Conservation (phyloP, 1,140 invertebrate genomes). For the Tribolium madens region DNA sequence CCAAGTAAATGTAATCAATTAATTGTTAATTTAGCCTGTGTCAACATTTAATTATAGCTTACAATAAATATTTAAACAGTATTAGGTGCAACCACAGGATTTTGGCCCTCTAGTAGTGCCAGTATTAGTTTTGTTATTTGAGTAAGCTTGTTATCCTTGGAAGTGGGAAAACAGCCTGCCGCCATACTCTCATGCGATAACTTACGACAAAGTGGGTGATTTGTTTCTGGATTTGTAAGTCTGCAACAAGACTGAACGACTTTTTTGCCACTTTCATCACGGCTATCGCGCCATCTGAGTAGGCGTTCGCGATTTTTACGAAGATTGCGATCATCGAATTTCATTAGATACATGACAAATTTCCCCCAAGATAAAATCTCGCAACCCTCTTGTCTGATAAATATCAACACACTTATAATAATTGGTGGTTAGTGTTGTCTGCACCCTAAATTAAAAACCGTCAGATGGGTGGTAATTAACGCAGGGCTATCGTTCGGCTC, state of each 20-base stretch:
- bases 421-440: too few relatives aligned
- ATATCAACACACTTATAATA: too few relatives aligned
- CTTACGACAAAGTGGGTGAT: conserved; percentile 43
- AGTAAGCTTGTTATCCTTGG: conserved; percentile 42
- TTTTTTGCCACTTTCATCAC: conserved; percentile 20
- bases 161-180: conserved; percentile 41
- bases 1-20: conserved; percentile 24
- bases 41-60: conserved; percentile 41
- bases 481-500: neutral
- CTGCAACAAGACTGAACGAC: conserved; percentile 24
- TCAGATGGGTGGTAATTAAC: conserved; percentile 1
- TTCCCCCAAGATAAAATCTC: neutral
- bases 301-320: neutral
- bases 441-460: neutral
- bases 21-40: conserved; percentile 30
- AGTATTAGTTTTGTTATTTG: conserved; percentile 46
- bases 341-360: neutral
- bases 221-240: conserved; percentile 39
- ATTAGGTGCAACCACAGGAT: conserved; percentile 33
- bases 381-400: neutral
- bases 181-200: conserved; percentile 34
- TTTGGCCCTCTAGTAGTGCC: conserved; percentile 18
- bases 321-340: neutral
- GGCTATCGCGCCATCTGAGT: conserved; percentile 2
- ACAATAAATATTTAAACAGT: conserved; percentile 39